Base-by-base conservation (phyloP, 2,113 vertebrate genomes). In the Hippolais icterina region DNA sequence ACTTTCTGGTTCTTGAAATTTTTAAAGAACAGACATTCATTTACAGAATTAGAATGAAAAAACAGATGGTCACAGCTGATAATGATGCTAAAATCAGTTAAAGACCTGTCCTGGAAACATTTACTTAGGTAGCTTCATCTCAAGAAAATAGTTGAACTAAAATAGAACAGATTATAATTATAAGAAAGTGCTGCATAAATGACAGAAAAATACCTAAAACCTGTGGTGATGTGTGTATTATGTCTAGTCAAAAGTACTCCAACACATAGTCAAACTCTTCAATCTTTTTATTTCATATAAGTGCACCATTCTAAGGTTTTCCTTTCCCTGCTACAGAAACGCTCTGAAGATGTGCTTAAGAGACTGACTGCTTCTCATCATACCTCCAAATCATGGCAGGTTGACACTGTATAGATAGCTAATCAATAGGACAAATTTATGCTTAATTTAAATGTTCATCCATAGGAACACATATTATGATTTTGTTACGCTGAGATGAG, bases 51-150 rank as follows among this genome's bases (percentile, higher is more conserved):
- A 92, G 81, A 93, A 86, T 92, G 84, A 95, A 89, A 91, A 92
- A 91, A 85, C 81, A 89, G 61, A 91, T 94, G 93, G 85, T 69
- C 57, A 70, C 74, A 92, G 82, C 72, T 84, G 64, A 93, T 96
- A 94, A 83, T 83, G 39, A 35, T 59, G 54, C 87, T 94, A 66
- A 94, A 88, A 83, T 61, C 87, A 86, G 54, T 80, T 83, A 91
- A 59, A 31, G 54, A 47, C 35, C 70, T 83, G 68, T 64, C 39
- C 44, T 92, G 83, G 76, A 90, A 93, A 42, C 33, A 29, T 77
- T 88, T 78, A 71, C 79, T 96, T 90, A 64, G 71, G 75, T 54
- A 63, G 31, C 44, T 60, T 71, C 52, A 81, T 94, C 71, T 94
- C 72, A 82, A 17, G 49, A 56, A 86, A 87, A 75, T n/a, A 75